Evolutionary conservation across 2,113 vertebrate genomes (phyloP).

Genomic region (Boulengeromyrus knoepffleri): DNA sequence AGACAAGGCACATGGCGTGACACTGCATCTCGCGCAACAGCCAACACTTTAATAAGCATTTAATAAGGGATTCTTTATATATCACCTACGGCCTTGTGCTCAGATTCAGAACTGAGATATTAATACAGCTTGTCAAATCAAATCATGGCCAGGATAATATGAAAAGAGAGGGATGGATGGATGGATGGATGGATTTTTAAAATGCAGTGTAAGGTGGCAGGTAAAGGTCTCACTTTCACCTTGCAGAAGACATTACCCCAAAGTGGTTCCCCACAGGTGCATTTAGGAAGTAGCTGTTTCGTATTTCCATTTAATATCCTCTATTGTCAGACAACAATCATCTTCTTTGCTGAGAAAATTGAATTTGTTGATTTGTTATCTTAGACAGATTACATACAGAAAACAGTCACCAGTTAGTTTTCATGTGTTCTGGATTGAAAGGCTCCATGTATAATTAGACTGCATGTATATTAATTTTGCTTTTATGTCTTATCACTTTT

Average conservation of each 20-base stretch:
- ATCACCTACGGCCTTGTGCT: neutral
- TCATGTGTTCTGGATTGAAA: conserved; percentile 25
- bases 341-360: conserved; percentile 38
- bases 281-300: conserved; percentile 37
- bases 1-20: neutral
- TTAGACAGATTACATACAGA: conserved; percentile 28
- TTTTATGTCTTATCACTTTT: neutral
- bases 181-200: neutral
- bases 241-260: no score
- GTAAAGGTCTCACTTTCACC: neutral
- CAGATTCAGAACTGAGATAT: neutral
- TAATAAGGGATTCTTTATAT: neutral
- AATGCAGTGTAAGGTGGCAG: neutral
- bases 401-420: conserved; percentile 20
- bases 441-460: conserved; percentile 19
- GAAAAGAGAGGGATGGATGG: neutral
- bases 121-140: neutral
- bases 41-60: neutral
- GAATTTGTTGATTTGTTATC: conserved; percentile 35
- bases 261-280: conserved; percentile 3
- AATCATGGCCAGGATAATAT: neutral
- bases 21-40: neutral
- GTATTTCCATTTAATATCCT: conserved; percentile 21
- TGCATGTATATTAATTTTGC: conserved; percentile 16
- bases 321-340: conserved; percentile 37